Evolutionary conservation across 2,113 vertebrate species (phyloP).

Genomic region (Calcarius ornatus): DNA sequence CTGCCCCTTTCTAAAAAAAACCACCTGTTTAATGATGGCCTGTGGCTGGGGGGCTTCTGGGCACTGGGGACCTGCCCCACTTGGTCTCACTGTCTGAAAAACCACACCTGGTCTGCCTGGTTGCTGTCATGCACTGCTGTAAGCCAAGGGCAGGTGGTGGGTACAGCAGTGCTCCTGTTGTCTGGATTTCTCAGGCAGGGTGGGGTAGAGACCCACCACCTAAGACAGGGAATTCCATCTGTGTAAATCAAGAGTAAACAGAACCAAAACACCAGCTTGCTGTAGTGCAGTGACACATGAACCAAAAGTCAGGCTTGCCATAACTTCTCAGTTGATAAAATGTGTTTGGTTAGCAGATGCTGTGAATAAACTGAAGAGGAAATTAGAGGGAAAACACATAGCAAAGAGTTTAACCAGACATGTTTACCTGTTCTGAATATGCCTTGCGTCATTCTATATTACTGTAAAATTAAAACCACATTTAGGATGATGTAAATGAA

Average conservation of each 20-base stretch:
- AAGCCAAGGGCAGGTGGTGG: background rate
- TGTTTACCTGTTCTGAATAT: background rate
- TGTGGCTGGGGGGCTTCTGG: fast-evolving
- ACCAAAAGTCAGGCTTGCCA: fast-evolving
- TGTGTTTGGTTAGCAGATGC: background rate
- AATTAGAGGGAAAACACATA: background rate
- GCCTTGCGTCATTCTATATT: background rate
- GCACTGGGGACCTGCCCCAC: background rate
- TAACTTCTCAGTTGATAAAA: background rate
- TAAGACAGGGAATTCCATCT: background rate
- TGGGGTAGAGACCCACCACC: background rate
- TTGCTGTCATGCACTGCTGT: fast-evolving
- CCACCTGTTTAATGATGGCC: fast-evolving
- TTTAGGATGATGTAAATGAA: background rate
- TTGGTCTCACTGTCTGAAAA: background rate
- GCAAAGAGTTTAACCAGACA: background rate
- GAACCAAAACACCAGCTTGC: background rate
- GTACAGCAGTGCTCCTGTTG: background rate
- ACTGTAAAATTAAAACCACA: background rate
- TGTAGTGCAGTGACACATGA: background rate
- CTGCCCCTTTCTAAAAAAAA: background rate
- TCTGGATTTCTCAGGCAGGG: background rate
- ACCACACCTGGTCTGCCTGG: fast-evolving
- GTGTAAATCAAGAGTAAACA: background rate
- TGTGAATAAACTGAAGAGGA: background rate